Conservation (phyloP, 2,113 vertebrate species). For the Percina caprodes region DNA sequence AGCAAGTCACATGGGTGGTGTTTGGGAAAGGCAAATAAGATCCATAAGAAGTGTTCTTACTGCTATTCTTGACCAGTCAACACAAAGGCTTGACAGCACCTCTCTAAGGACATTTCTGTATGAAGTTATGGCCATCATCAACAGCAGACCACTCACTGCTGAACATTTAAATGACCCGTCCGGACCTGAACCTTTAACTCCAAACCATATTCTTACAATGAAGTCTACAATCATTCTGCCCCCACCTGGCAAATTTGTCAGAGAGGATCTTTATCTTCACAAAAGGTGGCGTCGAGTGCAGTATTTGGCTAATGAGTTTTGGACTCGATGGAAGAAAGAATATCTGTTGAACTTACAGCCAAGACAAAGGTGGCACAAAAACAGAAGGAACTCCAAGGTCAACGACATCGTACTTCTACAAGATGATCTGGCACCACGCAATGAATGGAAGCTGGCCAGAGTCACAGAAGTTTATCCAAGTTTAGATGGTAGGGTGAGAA, state of each 20-base stretch:
- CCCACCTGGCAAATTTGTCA: background rate
- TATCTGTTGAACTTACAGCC: conserved; percentile 1
- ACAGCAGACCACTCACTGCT: background rate
- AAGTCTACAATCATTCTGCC: background rate
- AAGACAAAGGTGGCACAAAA: background rate
- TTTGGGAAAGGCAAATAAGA: conserved; percentile 2
- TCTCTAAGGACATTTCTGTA: conserved; percentile 20
- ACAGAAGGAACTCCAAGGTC: background rate
- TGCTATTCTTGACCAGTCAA: background rate
- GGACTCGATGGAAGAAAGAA: background rate
- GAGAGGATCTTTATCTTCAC: conserved; percentile 5
- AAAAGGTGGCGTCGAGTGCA: background rate
- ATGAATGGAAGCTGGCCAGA: conserved; percentile 8
- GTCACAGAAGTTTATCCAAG: background rate
- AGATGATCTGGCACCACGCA: conserved; percentile 1
- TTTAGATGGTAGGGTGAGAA: background rate
- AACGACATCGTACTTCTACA: conserved; percentile 3
- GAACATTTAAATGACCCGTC: conserved; percentile 20
- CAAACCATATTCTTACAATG: conserved; percentile 16
- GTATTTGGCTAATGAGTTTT: conserved; percentile 6
- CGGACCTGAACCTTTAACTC: conserved; percentile 4
- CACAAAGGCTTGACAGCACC: background rate
- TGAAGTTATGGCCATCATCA: conserved; percentile 12
- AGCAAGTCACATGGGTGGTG: background rate
- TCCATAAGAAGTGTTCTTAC: background rate